Evolutionary conservation across 2,888 invertebrate species (phyloP).

Genomic region (Catocala nupta): DNA sequence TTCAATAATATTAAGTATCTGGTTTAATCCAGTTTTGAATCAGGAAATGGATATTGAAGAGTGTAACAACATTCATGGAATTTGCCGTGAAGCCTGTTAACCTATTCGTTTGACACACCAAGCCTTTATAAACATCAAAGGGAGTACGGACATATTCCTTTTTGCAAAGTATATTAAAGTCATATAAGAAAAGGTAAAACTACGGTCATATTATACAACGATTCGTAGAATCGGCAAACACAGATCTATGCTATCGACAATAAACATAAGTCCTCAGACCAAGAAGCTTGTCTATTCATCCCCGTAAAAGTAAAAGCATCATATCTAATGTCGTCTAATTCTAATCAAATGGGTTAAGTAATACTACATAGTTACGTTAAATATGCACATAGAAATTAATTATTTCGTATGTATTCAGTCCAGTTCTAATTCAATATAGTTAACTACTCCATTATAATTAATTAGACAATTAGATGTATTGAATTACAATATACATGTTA

Average conservation of each 20-base stretch:
- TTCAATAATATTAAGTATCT: conserved; percentile 7
- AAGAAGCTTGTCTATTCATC: too few species aligned
- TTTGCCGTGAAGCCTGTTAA: too few species aligned
- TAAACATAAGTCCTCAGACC: too few species aligned
- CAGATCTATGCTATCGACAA: too few species aligned
- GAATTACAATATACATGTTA: conserved; percentile 9
- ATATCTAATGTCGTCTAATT: background rate
- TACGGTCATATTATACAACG: too few species aligned
- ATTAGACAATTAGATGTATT: conserved; percentile 34
- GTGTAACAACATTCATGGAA: too few species aligned
- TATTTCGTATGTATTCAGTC: conserved; percentile 48
- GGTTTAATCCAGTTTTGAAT: background rate
- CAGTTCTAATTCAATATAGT: conserved; percentile 39
- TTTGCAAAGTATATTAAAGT: too few species aligned
- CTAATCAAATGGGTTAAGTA: conserved; percentile 9
- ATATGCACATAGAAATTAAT: conserved; percentile 41
- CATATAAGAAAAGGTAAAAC: too few species aligned
- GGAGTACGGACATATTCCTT: too few species aligned
- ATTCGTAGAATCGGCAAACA: too few species aligned
- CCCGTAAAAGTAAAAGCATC: background rate
- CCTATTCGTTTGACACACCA: too few species aligned
- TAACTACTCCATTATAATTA: conserved; percentile 40
- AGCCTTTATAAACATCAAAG: too few species aligned
- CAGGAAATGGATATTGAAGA: background rate
- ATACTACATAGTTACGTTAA: conserved; percentile 13